A percentile compares a stretch with the other conserved stretches of the same genome.
Conservation (phyloP, 2,113 vertebrate genomes). For the Saguinus imperator region DNA sequence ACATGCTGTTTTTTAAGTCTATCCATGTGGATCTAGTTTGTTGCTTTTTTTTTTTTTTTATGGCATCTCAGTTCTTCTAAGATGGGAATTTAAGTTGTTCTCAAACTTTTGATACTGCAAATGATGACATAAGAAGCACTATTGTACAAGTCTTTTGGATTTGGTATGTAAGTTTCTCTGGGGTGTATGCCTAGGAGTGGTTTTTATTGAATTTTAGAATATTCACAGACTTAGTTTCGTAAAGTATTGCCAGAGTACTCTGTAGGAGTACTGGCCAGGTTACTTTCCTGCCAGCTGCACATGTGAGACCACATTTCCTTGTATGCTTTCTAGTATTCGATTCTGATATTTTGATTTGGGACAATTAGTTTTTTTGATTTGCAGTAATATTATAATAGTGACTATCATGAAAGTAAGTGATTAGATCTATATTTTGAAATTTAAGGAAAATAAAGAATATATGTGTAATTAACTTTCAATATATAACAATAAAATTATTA, state of each 20-base stretch:
- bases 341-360: not conserved
- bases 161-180: not conserved
- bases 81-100: not conserved
- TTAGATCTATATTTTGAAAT: not conserved
- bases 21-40: not conserved
- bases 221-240: not conserved
- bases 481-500: slow-evolving; percentile 10
- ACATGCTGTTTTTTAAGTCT: not conserved
- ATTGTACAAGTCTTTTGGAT: not conserved
- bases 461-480: not conserved
- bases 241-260: not conserved
- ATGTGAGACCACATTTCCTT: not conserved
- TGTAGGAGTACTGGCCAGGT: not conserved
- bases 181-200: not conserved
- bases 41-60: not conserved
- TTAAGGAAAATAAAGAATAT: not conserved
- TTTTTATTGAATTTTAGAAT: not conserved
- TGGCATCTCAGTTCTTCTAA: not conserved
- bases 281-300: not conserved
- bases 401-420: not conserved
- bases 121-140: not conserved
- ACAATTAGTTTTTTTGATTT: not conserved
- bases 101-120: not conserved
- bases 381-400: not conserved
- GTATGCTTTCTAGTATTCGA: not conserved